Conservation (phyloP, 2,797 vertebrate genomes). For the Pseudopleuronectes americanus region DNA sequence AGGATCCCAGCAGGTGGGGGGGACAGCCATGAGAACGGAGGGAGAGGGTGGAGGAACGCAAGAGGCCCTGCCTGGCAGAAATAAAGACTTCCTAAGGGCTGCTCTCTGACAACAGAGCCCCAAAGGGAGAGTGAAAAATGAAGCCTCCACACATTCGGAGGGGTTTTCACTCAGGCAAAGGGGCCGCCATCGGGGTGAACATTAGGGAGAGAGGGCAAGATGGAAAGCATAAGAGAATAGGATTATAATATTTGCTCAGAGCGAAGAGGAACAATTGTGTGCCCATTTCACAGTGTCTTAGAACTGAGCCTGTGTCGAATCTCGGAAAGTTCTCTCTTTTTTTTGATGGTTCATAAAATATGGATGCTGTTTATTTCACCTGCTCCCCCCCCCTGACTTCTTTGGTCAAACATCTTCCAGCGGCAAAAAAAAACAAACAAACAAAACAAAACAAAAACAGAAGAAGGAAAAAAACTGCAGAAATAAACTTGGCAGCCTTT, state of each 20-base stretch:
- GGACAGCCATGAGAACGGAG: constrained; percentile 97
- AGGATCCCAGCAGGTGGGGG: constrained; percentile 99
- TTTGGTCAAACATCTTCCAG: constrained; percentile 59
- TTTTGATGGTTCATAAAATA: constrained; percentile 75
- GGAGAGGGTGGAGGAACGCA: constrained; percentile 95
- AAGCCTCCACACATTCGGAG: constrained; percentile 90
- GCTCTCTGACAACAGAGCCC: constrained; percentile 97
- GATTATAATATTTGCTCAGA: constrained; percentile 86
- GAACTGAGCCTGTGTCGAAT: constrained; percentile 76
- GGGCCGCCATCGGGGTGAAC: constrained; percentile 78
- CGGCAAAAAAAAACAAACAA: background rate
- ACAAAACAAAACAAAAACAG: constrained; percentile 39
- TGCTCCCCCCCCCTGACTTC: constrained; percentile 73
- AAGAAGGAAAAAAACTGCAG: constrained; percentile 53
- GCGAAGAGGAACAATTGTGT: constrained; percentile 73
- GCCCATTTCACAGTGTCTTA: constrained; percentile 77
- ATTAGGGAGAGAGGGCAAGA: constrained; percentile 75
- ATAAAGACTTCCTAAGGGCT: constrained; percentile 99
- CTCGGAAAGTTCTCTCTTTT: constrained; percentile 38
- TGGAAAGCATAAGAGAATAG: constrained; percentile 83
- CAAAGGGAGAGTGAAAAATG: constrained; percentile 93
- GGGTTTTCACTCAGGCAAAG: constrained; percentile 84
- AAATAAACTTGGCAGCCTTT: constrained; percentile 67
- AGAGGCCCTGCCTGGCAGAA: constrained; percentile 98
- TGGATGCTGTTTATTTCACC: constrained; percentile 79